phyloP scores from a whole-genome alignment of 1,140 invertebrate species.

The Lasaia peninsularis region DNA sequence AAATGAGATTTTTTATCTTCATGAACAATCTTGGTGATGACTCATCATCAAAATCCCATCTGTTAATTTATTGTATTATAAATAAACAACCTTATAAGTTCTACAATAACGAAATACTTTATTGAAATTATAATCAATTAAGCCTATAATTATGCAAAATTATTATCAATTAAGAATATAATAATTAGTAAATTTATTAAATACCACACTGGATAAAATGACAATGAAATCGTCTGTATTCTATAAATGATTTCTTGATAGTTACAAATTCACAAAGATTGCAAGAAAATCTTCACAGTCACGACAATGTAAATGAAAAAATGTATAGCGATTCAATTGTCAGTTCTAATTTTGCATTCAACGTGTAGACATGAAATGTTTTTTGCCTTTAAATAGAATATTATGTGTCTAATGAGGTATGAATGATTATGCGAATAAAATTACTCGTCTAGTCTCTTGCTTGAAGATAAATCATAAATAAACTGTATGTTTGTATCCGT shows the following conservation, averaged over 20 bases:
- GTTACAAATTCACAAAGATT: background rate
- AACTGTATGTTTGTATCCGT: conserved; percentile 29
- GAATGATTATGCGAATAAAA: conserved; percentile 16
- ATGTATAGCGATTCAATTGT: background rate
- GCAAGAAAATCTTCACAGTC: background rate
- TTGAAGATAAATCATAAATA: conserved; percentile 6
- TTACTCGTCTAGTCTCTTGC: background rate
- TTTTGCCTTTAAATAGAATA: conserved; percentile 11
- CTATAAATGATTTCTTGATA: background rate
- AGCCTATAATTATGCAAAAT: too few species aligned
- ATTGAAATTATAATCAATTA: too few species aligned
- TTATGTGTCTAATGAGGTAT: conserved; percentile 14
- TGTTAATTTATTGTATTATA: too few species aligned
- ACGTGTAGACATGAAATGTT: background rate
- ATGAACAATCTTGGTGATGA: too few species aligned
- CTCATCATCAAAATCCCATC: too few species aligned
- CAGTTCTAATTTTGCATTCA: conserved; percentile 4
- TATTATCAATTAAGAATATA: too few species aligned
- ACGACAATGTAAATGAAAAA: conserved; percentile 9
- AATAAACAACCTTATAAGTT: too few species aligned
- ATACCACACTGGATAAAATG: too few species aligned
- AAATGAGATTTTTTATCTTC: too few species aligned
- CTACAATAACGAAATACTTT: too few species aligned
- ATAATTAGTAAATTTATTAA: too few species aligned
- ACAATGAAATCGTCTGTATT: too few species aligned